Evolutionary conservation across 2,113 vertebrate genomes (phyloP).

Genomic region (Tragulus kanchil): DNA sequence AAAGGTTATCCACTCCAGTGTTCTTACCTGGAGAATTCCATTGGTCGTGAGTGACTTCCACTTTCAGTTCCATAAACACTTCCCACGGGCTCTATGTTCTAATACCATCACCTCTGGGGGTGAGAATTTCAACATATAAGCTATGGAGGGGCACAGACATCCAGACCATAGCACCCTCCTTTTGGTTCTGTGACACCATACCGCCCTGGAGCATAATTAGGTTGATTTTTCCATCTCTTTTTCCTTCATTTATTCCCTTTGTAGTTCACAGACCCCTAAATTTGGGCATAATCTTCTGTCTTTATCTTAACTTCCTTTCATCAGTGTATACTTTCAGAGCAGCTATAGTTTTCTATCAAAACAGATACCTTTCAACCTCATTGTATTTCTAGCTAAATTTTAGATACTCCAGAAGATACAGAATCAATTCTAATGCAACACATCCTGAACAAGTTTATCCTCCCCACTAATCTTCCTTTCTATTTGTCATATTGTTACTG

Average conservation of each 20-base stretch:
- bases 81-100: neutral
- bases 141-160: neutral
- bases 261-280: neutral
- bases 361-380: neutral
- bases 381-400: conserved; percentile 14
- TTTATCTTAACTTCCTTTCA: neutral
- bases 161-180: neutral
- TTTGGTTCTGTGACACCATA: neutral
- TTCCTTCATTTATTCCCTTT: neutral
- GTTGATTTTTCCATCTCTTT: neutral
- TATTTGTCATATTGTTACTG: neutral
- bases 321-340: neutral
- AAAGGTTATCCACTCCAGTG: too few relatives aligned
- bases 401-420: neutral
- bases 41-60: too few relatives aligned
- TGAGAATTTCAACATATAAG: neutral
- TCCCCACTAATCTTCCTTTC: neutral
- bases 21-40: too few relatives aligned
- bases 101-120: neutral
- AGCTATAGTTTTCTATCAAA: neutral
- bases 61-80: neutral
- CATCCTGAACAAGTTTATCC: neutral
- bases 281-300: neutral
- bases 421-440: neutral
- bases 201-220: neutral